phyloP scores from a whole-genome alignment of 1,140 invertebrate species.

The Pentalonia nigronervosa region DNA sequence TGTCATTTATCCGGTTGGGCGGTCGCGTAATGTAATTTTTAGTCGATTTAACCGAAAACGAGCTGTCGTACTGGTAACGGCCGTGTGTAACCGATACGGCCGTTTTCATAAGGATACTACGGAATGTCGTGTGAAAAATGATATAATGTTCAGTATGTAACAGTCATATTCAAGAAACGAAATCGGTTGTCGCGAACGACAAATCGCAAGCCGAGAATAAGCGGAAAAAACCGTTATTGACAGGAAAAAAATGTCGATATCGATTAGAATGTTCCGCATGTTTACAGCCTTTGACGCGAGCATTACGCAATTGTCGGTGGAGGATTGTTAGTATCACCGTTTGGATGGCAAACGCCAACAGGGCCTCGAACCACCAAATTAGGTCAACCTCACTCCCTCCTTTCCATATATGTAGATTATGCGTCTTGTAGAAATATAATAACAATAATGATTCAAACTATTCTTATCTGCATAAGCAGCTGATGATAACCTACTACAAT shows the following conservation, averaged over 20 bases:
- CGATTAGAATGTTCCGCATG: not conserved
- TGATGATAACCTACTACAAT: no score
- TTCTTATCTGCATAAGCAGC: no score
- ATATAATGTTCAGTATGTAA: not conserved
- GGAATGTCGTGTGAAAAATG: not conserved
- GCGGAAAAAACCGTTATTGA: not conserved
- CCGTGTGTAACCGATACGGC: not conserved
- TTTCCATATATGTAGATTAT: no score
- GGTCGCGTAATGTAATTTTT: not conserved
- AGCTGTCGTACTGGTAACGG: not conserved
- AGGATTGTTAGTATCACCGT: not conserved
- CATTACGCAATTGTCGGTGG: not conserved
- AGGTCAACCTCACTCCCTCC: no score
- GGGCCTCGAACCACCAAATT: no score
- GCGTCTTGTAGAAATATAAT: not conserved
- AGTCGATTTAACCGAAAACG: not conserved
- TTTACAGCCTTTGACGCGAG: not conserved
- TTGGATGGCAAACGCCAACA: not conserved
- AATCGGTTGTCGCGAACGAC: not conserved
- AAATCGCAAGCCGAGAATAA: not conserved
- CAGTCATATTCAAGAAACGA: not conserved
- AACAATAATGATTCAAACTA: not conserved
- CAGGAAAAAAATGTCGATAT: not conserved
- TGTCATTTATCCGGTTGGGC: not conserved
- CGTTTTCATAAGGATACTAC: not conserved